phyloP scores from a whole-genome alignment of 2,113 vertebrate genomes.

The Neolamprologus hecqui region DNA sequence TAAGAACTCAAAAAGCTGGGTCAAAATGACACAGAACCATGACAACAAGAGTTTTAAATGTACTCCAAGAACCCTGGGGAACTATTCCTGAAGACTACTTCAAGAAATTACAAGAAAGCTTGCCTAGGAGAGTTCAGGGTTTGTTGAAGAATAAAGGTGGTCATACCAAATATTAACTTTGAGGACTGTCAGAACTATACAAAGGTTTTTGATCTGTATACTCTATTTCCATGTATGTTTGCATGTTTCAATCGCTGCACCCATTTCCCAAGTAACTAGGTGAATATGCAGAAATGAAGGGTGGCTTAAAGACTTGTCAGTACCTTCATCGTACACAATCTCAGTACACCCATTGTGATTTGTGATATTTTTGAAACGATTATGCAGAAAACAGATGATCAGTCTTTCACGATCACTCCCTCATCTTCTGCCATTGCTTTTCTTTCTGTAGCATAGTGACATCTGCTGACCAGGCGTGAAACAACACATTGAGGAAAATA shows the following conservation, averaged over 20 bases:
- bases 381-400: background rate
- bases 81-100: background rate
- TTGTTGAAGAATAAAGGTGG: background rate
- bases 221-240: background rate
- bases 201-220: background rate
- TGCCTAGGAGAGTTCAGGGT: background rate
- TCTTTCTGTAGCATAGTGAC: constrained; percentile 27
- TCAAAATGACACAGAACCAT: background rate
- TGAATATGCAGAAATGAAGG: background rate
- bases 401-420: background rate
- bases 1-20: background rate
- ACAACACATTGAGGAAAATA: background rate
- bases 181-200: background rate
- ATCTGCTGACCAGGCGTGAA: constrained; percentile 11
- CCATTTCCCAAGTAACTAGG: background rate
- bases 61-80: background rate
- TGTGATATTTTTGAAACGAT: background rate
- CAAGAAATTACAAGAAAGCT: background rate
- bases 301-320: background rate
- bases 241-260: background rate
- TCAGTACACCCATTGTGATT: background rate
- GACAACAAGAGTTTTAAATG: background rate
- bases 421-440: background rate
- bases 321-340: background rate
- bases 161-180: background rate